Conservation (phyloP, 2,113 vertebrate genomes). For the Colius striatus region DNA sequence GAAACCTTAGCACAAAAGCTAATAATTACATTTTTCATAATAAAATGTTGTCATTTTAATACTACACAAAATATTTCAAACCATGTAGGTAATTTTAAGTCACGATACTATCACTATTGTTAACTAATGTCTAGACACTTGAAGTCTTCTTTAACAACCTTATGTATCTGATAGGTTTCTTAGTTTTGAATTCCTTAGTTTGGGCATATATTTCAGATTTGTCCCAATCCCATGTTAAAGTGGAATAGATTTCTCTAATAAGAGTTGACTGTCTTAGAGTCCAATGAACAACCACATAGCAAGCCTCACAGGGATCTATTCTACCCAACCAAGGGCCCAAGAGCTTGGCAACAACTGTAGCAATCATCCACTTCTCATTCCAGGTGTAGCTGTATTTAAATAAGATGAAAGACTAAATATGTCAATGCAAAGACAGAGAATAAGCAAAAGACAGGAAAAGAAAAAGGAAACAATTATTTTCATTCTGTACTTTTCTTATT, state of each 20-base stretch:
- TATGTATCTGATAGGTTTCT: not conserved
- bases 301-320: not conserved
- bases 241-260: not conserved
- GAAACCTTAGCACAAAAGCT: not conserved
- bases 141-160: not conserved
- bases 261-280: not conserved
- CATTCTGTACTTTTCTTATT: not conserved
- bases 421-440: not conserved
- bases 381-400: not conserved
- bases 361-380: not conserved
- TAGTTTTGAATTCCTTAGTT: not conserved
- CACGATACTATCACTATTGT: not conserved
- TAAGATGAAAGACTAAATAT: not conserved
- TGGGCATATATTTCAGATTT: not conserved
- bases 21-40: not conserved
- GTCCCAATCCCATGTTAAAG: not conserved
- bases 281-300: not conserved
- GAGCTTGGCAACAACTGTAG: not conserved
- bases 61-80: not conserved
- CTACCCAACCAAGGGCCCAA: not conserved
- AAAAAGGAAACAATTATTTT: not conserved
- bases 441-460: not conserved
- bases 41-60: not conserved
- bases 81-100: not conserved
- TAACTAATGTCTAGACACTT: not conserved